Base-by-base conservation (phyloP, 30 jellyfish, hydroid and myxozoan species). In the Turritopsis rubra region DNA sequence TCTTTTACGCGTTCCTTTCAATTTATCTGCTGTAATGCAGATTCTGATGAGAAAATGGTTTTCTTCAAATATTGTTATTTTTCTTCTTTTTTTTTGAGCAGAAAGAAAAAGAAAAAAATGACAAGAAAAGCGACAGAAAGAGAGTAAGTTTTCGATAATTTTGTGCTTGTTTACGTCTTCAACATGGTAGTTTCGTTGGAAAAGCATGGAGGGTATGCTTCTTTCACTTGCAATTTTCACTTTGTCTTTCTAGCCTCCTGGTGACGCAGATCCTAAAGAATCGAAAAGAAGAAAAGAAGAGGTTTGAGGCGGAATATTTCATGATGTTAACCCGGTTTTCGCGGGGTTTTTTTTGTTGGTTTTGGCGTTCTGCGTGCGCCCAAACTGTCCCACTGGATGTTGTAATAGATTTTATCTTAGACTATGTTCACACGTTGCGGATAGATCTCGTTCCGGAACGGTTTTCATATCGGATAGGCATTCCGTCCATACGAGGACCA, bases 201-300 rank as follows among this genome's bases (percentile, higher is more conserved):
- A n/a, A n/a, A n/a, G n/a, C 13, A 41, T 41, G 60, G 60, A 41
- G 13, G 60, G 13, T 41, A 13, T 41, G 60, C 13, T 41, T n/a
- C n/a, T 13, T 41, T 41, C 60, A 41, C 60, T 41, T 41, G 60
- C 60, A 41, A 5, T 3, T 3, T 13, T n/a, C n/a, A n/a, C n/a
- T 79, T 26, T 13, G 13, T 80, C 21, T 18, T 85, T 74, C 52
- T 53, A 88, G 96, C 83, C 91, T 28, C 79, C 92, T n/a, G 23
- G 84, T 26, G 96, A 88, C 8, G 85, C 89, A 1, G 96, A 88
- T 26, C 20, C 41, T 25, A 83, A 73, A 52, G 91, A 77, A 25
- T 74, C 96, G 21, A 88, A 88, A 73, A 75, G 96, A 66, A 91
- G 96, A 60, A 88, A 88, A 80, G 96, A 88, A 72, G 96, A 84